Base-by-base conservation (phyloP, 2,888 invertebrate genomes). In the Machimus atricapillus region DNA sequence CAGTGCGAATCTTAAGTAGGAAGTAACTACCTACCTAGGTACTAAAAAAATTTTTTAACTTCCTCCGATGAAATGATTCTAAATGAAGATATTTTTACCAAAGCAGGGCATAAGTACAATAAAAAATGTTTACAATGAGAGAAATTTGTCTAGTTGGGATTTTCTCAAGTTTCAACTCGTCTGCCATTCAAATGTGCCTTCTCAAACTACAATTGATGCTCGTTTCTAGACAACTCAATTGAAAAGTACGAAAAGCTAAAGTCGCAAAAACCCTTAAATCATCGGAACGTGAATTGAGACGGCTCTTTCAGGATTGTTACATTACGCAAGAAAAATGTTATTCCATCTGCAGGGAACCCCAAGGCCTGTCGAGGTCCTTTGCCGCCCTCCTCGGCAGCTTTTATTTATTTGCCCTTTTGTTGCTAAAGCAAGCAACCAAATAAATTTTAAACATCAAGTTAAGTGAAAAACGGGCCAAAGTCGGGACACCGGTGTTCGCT, bases 381-480 rank as follows among this genome's bases (percentile, higher is more conserved):
- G 14, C 9, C 43, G 16, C 76, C 46, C 46, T 78, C n/a, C 19
- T 43, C 19, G 78, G 46, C 23, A 37, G 23, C 12, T 19, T 78
- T 78, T 78, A 78, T 78, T 40, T 78, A 23, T 78, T 78, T 78
- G 37, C n/a, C 40, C 43, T 46, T 37, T 43, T 43, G 43, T 78
- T 78, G 78, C 23, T 46, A 40, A 78, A 46, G 43, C 76, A 76
- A 78, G 78, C 78, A 78, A 19, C 78, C 37, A 78, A 46, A 46
- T 78, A 43, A 78, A 78, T 78, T 78, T 23, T 27, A 78, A 40
- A 78, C 78, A 78, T 43, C 78, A 46, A 40, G 46, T 78, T 37
- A 78, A 43, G 23, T 43, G 40, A 78, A 78, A 43, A 43, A 78
- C 23, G 40, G 46, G 40, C 27, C 19, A n/a, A 78, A n/a, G 16